Conservation (phyloP, 1,140 invertebrate species). For the Drosophila fuyamai region DNA sequence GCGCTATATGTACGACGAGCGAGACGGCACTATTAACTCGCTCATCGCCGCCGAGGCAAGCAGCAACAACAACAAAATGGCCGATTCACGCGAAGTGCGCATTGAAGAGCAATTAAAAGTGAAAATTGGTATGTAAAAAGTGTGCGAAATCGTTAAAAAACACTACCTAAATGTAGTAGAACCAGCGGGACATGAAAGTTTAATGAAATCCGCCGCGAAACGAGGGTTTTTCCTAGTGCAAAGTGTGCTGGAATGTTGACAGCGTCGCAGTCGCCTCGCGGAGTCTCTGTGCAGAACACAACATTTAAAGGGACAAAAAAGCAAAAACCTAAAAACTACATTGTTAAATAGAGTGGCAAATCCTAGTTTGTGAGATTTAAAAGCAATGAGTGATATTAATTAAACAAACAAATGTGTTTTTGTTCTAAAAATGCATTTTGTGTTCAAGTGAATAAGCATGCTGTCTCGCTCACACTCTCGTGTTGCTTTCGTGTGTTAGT, state of each 20-base stretch:
- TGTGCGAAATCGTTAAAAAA: constrained; percentile 63
- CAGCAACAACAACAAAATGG: constrained; percentile 88
- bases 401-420: constrained; percentile 43
- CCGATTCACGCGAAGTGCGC: constrained; percentile 93
- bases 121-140: constrained; percentile 91
- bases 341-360: constrained; percentile 17
- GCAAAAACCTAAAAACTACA: background rate
- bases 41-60: constrained; percentile 63
- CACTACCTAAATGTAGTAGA: constrained; percentile 25
- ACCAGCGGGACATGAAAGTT: constrained; percentile 9
- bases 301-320: constrained; percentile 4
- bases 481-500: constrained; percentile 21
- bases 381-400: background rate
- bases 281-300: constrained; percentile 35
- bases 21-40: constrained; percentile 71
- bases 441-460: constrained; percentile 37
- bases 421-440: constrained; percentile 64
- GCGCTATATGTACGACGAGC: constrained; percentile 80
- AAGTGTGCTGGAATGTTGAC: constrained; percentile 75
- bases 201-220: constrained; percentile 40
- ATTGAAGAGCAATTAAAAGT: constrained; percentile 94
- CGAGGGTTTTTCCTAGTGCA: constrained; percentile 53
- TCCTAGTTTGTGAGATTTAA: background rate
- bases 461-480: constrained; percentile 53
- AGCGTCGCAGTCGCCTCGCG: constrained; percentile 50